Conservation (phyloP, 1,140 invertebrate genomes). For the Macrocentrus cingulum region DNA sequence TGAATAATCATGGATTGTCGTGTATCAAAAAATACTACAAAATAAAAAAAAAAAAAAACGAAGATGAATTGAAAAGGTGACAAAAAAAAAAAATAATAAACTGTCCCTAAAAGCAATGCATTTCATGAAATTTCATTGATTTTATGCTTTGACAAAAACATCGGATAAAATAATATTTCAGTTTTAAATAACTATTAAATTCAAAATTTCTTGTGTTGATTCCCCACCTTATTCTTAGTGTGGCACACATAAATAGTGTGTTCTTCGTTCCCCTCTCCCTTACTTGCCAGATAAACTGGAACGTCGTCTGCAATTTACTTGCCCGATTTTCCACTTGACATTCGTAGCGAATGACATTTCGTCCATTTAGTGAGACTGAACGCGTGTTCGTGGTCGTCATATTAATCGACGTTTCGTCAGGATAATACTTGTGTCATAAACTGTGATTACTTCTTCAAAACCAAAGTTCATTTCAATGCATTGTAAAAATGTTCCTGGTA, state of each 20-base stretch:
- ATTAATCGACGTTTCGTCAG: constrained; percentile 5
- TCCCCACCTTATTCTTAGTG: neutral
- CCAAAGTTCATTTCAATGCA: too few relatives aligned
- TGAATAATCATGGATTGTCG: neutral
- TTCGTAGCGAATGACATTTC: constrained; percentile 34
- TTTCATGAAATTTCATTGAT: neutral
- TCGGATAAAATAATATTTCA: too few relatives aligned
- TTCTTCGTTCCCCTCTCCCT: neutral
- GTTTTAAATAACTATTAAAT: too few relatives aligned
- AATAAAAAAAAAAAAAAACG: neutral
- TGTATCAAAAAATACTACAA: neutral
- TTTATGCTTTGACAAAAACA: neutral
- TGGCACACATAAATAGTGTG: constrained; percentile 4
- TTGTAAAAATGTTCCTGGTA: neutral
- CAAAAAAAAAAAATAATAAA: neutral
- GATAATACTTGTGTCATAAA: too few relatives aligned
- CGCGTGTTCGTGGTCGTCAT: constrained; percentile 27
- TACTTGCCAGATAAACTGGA: constrained; percentile 13
- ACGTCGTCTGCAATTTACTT: constrained; percentile 35
- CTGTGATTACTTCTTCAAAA: too few relatives aligned
- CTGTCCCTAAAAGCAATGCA: neutral
- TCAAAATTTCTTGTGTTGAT: neutral
- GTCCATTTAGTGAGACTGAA: constrained; percentile 24
- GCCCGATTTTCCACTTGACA: constrained; percentile 52
- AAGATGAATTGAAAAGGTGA: constrained; percentile 3